Evolutionary conservation across 1,140 invertebrate species (phyloP), one percentile per base, ranked within the genome.

Genomic region (Maconellicoccus hirsutus): DNA sequence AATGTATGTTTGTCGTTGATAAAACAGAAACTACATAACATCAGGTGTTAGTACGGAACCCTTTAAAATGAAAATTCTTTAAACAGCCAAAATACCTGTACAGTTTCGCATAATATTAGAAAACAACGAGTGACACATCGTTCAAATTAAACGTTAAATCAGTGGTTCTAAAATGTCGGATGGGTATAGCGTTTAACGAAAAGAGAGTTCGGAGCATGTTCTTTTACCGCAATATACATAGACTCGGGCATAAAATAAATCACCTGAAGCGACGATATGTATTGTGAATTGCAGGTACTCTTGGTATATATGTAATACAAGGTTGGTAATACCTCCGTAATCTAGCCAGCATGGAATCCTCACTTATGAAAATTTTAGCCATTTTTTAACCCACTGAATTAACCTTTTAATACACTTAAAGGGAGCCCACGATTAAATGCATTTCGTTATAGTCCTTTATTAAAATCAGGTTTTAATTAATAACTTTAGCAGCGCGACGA

Each of bases 391-490:
- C 16, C 42, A 52, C 42, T 52, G 42, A 52, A 52, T 52, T 52
- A 52, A 52, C 42, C 42, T 52, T 52, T 52, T 52, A 52, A 52
- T 52, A 52, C 42, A 52, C 42, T 52, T 52, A 52, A 52, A 52
- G 42, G 42, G 42, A 52, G 42, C 42, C n/a, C 42, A 16, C 42
- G 61, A 66, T 66, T 66, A 66, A 66, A 66, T 26, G 61, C 61
- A 19, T 66, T 66, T 66, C 61, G 61, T 26, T 23, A 25, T 66
- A 25, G 61, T 66, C 61, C 10, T 66, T 66, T 66, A 66, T 66
- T 66, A 66, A 66, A 66, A 66, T 12, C 61, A 23, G 61, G 61
- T 66, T 66, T 66, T 66, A 66, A 66, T 66, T 66, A 66, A 66
- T 66, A 66, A 66, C 25, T 66, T 10, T 3, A 66, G 61, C 19